These are phyloP conservation scores for Sebastolobus altivelis DNA, from an alignment of 2,797 vertebrate genomes.

Conservation along the genomic window DNA sequence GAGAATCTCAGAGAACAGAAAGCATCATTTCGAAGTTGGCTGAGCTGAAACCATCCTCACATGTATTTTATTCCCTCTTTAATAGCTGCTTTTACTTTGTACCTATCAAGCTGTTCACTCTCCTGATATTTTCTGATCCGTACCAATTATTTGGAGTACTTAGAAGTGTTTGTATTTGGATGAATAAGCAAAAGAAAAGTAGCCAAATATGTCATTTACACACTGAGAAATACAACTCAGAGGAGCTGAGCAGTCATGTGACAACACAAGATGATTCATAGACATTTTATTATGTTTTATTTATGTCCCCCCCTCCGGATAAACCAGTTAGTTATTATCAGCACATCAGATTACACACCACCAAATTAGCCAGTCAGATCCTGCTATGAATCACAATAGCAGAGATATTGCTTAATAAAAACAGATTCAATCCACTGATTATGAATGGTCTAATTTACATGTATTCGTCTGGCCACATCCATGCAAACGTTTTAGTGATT, in stretches of 20 bases:
- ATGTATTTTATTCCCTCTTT: neutral
- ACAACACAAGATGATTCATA: constrained; percentile 24
- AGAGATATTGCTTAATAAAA: constrained; percentile 37
- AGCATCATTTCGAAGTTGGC: constrained; percentile 27
- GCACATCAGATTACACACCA: constrained; percentile 46
- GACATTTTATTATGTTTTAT: neutral
- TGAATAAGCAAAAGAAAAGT: neutral
- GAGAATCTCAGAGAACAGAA: constrained; percentile 21
- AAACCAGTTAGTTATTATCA: constrained; percentile 37
- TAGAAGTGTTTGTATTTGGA: neutral
- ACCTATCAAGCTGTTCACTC: neutral
- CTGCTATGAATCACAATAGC: constrained; percentile 44
- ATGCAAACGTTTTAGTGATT: neutral
- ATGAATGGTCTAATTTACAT: constrained; percentile 56
- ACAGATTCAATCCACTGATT: constrained; percentile 41
- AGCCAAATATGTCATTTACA: neutral
- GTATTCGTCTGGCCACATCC: constrained; percentile 32
- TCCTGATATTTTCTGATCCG: neutral
- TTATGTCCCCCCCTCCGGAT: constrained; percentile 18
- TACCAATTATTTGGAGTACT: neutral
- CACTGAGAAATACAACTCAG: neutral
- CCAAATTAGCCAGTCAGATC: constrained; percentile 48
- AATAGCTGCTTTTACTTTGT: neutral
- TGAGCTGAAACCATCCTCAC: neutral
- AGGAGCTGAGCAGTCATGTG: neutral